These are phyloP conservation scores for Drosophila birchii DNA, from an alignment of 2,888 invertebrate genomes.

Conservation along the genomic window DNA sequence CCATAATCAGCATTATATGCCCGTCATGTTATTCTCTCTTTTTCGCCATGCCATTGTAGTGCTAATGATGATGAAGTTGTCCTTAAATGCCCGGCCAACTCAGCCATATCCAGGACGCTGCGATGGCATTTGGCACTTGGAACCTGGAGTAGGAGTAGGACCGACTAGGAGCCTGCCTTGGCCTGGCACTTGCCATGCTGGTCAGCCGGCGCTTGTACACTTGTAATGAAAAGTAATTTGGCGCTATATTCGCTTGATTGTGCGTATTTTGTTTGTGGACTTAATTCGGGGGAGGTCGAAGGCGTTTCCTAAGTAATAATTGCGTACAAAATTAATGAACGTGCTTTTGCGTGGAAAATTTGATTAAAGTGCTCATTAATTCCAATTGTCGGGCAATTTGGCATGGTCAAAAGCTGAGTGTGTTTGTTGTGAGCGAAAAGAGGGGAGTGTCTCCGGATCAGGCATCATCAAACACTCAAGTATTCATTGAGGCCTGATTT, in stretches of 20 bases:
- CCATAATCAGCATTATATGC: slow-evolving; percentile 75
- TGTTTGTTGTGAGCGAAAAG: slow-evolving; percentile 7
- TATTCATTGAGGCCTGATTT: slow-evolving; percentile 56
- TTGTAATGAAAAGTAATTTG: slow-evolving; percentile 78
- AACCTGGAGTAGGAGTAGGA: slow-evolving; percentile 41
- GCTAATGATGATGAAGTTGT: slow-evolving; percentile 79
- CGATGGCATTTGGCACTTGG: slow-evolving; percentile 52
- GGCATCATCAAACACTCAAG: slow-evolving; percentile 50
- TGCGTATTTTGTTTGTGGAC: slow-evolving; percentile 71
- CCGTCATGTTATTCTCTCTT: slow-evolving; percentile 44
- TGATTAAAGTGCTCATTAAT: slow-evolving; percentile 77
- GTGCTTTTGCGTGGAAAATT: slow-evolving; percentile 70
- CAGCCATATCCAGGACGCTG: slow-evolving; percentile 50
- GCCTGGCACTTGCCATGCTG: slow-evolving; percentile 62
- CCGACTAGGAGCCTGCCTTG: slow-evolving; percentile 15
- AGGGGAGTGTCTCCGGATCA: background rate
- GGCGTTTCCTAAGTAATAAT: slow-evolving; percentile 57
- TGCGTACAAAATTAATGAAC: slow-evolving; percentile 77
- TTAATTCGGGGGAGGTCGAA: slow-evolving; percentile 31
- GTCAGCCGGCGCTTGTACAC: slow-evolving; percentile 57
- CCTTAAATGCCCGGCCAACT: slow-evolving; percentile 67
- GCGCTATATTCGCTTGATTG: slow-evolving; percentile 72
- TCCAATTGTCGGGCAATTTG: slow-evolving; percentile 69
- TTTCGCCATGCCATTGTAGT: slow-evolving; percentile 59
- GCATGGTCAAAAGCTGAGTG: slow-evolving; percentile 14